Conservation (phyloP, 2,797 vertebrate genomes). For the Sylvilagus floridanus region DNA sequence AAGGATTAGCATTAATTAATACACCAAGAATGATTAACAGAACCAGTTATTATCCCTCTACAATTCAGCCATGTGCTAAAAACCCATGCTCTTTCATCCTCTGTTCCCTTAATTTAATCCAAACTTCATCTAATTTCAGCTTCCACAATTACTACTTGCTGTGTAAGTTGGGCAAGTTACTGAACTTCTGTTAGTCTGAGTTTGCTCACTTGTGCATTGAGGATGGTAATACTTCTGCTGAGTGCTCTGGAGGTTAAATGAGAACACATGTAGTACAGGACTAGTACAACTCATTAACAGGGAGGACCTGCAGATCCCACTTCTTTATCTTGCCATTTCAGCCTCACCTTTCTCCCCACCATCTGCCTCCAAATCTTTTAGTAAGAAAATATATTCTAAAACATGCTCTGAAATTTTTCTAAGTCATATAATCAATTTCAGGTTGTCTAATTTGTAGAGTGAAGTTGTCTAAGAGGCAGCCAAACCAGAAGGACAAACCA, state of each 20-base stretch:
- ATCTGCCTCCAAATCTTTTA: background rate
- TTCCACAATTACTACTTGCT: background rate
- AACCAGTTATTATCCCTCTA: background rate
- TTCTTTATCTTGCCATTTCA: background rate
- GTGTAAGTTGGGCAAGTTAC: background rate
- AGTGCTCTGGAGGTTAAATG: background rate
- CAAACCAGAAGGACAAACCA: background rate
- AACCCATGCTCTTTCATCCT: background rate
- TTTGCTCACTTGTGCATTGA: background rate
- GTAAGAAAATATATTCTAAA: constrained; percentile 24
- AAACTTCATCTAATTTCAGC: background rate
- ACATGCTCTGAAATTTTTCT: background rate
- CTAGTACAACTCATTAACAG: background rate
- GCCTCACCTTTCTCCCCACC: background rate
- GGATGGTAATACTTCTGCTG: background rate
- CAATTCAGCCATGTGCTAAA: background rate
- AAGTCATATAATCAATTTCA: background rate
- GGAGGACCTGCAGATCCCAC: background rate
- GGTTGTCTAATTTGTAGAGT: background rate
- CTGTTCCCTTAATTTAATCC: background rate
- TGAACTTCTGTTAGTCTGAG: background rate
- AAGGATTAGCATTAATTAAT: background rate
- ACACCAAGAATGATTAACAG: background rate
- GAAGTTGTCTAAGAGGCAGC: background rate
- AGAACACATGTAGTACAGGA: background rate